These are phyloP conservation scores for Lucinisca nassula DNA, from an alignment of 2,888 invertebrate genomes.

Conservation along the genomic window DNA sequence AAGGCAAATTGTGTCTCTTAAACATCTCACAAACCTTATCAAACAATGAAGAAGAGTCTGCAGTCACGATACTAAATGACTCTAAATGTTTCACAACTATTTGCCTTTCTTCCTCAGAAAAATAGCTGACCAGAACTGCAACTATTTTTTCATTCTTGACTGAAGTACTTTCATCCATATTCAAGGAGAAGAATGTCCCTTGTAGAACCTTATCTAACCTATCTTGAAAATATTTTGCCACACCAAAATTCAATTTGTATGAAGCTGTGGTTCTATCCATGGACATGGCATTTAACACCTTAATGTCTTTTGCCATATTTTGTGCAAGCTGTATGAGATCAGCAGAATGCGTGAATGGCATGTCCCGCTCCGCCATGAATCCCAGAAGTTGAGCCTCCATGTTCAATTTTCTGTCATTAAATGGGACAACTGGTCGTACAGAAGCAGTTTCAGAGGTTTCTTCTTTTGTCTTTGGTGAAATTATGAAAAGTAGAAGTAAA, in stretches of 20 bases:
- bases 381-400: not conserved
- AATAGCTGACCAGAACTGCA: slow-evolving; percentile 57
- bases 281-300: not conserved
- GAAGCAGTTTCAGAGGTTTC: not conserved
- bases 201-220: not conserved
- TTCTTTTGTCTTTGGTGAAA: no score
- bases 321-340: not conserved
- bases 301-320: not conserved
- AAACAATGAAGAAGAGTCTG: slow-evolving; percentile 44
- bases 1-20: slow-evolving; percentile 60
- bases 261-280: not conserved
- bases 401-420: not conserved
- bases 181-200: not conserved
- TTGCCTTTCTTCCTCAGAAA: slow-evolving; percentile 11
- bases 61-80: slow-evolving; percentile 48
- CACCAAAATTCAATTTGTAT: not conserved
- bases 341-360: not conserved
- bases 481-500: no score
- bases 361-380: not conserved
- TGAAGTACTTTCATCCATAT: not conserved
- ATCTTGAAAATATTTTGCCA: not conserved
- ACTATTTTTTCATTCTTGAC: slow-evolving; percentile 30
- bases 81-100: slow-evolving; percentile 61
- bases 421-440: not conserved
- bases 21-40: slow-evolving; percentile 49